Evolutionary conservation across 2,797 vertebrate species (phyloP), one percentile per base, ranked within the genome.

Genomic region (Hoplostethus atlanticus): DNA sequence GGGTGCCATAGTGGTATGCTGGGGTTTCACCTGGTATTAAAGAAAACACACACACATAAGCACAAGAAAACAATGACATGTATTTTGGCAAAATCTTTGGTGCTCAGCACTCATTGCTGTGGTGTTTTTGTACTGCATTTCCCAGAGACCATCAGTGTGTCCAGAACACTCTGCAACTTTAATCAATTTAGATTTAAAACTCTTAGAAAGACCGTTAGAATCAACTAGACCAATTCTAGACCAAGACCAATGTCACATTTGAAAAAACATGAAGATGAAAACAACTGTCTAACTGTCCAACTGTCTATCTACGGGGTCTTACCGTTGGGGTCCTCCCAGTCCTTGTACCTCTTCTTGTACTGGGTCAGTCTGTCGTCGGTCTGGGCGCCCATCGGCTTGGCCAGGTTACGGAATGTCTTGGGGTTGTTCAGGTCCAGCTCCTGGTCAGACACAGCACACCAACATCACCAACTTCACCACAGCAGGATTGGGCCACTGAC

Each of bases 291-390:
- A 21, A 21, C 21, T 21, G 21, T 21, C 21, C 21, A 21, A 21
- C 21, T 21, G 21, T 21, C 21, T 21, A 1, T 21, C 21, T 21
- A 1, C n/a, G 34, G 6, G 13, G 9, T 68, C 86, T 85, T 83
- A 98, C 98, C 98, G 51, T 96, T 99, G 71, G 98, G 98, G 88
- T 99, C 98, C 84, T 99, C 98, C 98, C 98, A 99, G 55, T 99
- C 98, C 87, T 98, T 99, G 85, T 97, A 99, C 52, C 98, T 92
- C 85, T 99, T 99, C 93, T 98, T 99, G 90, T 99, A 99, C 80
- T 99, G 98, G 4, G 96, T 96, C 83, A 99, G 87, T 38, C 98
- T 92, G 87, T 99, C 97, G 12, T 98, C 97, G 0, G 98, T 99
- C 90, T 99, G 98, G 7, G 98, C 98, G 5, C 98, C 98, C 98